Base-by-base conservation (phyloP, 2,797 vertebrate species). In the Meda fulgida region DNA sequence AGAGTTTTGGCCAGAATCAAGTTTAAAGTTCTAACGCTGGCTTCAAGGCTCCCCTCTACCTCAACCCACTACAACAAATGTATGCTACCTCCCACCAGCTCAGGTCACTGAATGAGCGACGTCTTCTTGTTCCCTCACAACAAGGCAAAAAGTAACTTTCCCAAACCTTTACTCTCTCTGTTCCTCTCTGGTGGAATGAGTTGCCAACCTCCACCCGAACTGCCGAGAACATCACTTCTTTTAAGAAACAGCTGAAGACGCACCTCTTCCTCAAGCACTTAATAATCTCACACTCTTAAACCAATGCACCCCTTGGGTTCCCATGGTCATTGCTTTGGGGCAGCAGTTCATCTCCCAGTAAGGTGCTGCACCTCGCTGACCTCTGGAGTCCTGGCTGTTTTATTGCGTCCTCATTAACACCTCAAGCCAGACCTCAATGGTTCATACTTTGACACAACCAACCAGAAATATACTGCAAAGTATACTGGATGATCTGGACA, bases 321-420 rank as follows among this genome's bases (percentile, higher is more conserved):
- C 38, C 83, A 65, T 84, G 66, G 73, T 75, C 65, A 72, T 81
- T 84, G 86, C 78, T 66, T 10, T 69, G 84, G 83, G 72, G 36
- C 78, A 85, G 85, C 55, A 89, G 85, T 83, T 90, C 78, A 87
- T 82, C 83, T 88, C 87, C 60, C 89, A 90, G 86, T 77, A 85
- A 80, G 89, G 67, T 36, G 11, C 63, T 66, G 65, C 80, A 88
- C 87, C 86, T 87, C 69, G 1, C 40, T 84, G 79, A 72, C 87
- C 80, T 84, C 83, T 73, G 65, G 58, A 78, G 81, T 21, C 67
- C n/a, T 66, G 83, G 85, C 75, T 84, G 38, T 84, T 78, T 87
- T 76, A 83, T 48, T 48, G 34, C 1, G 3, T 18, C 79, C 86
- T 82, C 66, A 87, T 83, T 89, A 86, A 58, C 55, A 85, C 66